A percentile compares a stretch with the other conserved stretches of the same genome.
These are phyloP conservation scores for Gryllus bimaculatus DNA, from an alignment of 1,140 invertebrate species.

Conservation along the genomic window DNA sequence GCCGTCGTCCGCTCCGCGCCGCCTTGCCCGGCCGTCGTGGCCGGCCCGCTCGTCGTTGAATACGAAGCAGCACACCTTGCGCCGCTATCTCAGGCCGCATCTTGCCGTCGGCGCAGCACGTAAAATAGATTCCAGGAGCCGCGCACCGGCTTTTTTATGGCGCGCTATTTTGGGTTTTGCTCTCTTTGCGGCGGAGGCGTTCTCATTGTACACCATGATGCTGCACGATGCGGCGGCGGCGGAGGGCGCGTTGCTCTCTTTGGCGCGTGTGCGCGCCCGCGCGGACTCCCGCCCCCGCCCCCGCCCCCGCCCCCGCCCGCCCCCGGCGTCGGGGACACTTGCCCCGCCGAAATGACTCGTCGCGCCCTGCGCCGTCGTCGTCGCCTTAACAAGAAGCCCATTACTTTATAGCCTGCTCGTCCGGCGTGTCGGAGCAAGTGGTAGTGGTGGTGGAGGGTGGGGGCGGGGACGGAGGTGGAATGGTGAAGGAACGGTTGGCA, in stretches of 20 bases:
- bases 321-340: not conserved
- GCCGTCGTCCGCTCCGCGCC: too few relatives aligned
- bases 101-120: not conserved
- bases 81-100: not conserved
- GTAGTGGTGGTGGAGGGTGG: too few relatives aligned
- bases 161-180: not conserved
- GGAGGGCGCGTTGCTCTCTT: not conserved
- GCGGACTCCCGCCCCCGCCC: not conserved
- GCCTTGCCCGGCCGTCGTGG: not conserved
- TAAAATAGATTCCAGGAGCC: not conserved
- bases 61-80: not conserved
- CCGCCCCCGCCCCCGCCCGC: too few relatives aligned
- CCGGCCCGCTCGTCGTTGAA: not conserved
- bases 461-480: not conserved
- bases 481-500: not conserved
- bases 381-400: not conserved
- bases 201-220: constrained; percentile 4
- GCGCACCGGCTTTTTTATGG: not conserved
- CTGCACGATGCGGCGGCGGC: not conserved
- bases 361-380: not conserved
- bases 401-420: not conserved
- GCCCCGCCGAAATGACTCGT: not conserved
- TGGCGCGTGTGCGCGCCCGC: not conserved
- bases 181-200: not conserved
- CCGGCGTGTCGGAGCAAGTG: not conserved